A percentile compares a stretch with the other conserved stretches of the same genome.
These are phyloP conservation scores for Blera fallax DNA, from an alignment of 2,888 invertebrate genomes.

Conservation along the genomic window DNA sequence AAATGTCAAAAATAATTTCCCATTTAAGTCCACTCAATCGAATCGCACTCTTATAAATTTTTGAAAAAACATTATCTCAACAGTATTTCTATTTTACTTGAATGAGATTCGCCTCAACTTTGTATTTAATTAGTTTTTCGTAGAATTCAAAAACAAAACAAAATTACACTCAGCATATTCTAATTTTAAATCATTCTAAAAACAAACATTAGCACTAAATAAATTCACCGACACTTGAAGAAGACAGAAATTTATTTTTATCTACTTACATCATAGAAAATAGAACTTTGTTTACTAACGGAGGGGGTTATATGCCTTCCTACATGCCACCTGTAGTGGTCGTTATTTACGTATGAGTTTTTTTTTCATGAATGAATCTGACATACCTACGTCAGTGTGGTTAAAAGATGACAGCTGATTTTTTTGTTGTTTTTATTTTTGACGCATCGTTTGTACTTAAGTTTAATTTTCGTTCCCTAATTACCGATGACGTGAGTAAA, in stretches of 20 bases:
- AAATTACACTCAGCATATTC: background rate
- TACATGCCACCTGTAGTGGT: constrained; percentile 26
- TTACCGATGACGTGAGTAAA: constrained; percentile 21
- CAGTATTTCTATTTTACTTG: background rate
- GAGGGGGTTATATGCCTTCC: background rate
- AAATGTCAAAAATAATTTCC: background rate
- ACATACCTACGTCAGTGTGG: constrained; percentile 25
- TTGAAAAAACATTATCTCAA: constrained; percentile 2
- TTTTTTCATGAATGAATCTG: constrained; percentile 55
- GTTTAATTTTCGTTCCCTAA: constrained; percentile 15
- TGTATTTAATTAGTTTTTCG: constrained; percentile 1
- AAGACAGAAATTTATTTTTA: constrained; percentile 46
- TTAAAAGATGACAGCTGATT: constrained; percentile 3
- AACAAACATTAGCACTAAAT: constrained; percentile 23
- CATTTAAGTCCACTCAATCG: background rate
- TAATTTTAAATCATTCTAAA: constrained; percentile 1
- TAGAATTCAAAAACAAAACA: background rate
- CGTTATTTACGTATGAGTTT: constrained; percentile 24
- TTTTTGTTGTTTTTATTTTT: background rate
- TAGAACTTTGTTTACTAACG: constrained; percentile 42
- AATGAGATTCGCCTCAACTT: constrained; percentile 5
- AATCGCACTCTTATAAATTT: background rate
- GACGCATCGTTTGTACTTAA: constrained; percentile 8
- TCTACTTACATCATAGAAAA: constrained; percentile 63
- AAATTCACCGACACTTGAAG: constrained; percentile 11